Percentiles rank a stretch among this genome's conserved stretches.
phyloP scores from a whole-genome alignment of 2,888 invertebrate genomes.

The Parapristionchus giblindavisi region DNA sequence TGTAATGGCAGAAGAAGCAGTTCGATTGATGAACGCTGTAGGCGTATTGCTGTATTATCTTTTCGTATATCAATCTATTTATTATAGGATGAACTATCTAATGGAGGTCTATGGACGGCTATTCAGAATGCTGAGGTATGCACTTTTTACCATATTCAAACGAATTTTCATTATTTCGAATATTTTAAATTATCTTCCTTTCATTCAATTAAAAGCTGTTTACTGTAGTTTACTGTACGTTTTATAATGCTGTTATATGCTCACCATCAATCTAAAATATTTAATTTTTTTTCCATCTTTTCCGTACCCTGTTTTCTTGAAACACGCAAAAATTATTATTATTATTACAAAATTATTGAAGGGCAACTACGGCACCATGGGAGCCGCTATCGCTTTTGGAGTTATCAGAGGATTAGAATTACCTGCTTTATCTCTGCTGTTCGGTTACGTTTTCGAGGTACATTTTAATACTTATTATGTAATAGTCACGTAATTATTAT shows the following conservation, averaged over 20 bases:
- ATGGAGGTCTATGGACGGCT: constrained; percentile 19
- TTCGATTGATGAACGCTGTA: constrained; percentile 50
- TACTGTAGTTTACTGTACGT: background rate
- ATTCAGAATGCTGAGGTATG: constrained; percentile 39
- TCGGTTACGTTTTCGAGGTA: constrained; percentile 54
- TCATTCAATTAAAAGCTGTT: background rate
- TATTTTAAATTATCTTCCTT: background rate
- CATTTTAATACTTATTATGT: background rate
- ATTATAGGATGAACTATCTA: constrained; percentile 16
- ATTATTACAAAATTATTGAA: background rate
- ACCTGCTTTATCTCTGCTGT: constrained; percentile 72
- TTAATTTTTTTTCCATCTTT: too few relatives aligned
- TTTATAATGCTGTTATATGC: background rate
- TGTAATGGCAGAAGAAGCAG: constrained; percentile 53
- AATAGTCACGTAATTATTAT: background rate
- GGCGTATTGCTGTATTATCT: too few relatives aligned
- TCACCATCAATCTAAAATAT: too few relatives aligned
- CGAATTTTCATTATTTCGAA: constrained; percentile 39
- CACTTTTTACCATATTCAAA: too few relatives aligned
- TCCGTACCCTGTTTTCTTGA: too few relatives aligned
- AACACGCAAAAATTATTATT: constrained; percentile 15
- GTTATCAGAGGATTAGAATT: constrained; percentile 71
- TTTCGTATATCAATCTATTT: too few relatives aligned
- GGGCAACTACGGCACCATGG: constrained; percentile 53
- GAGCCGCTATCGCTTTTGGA: constrained; percentile 48